Evolutionary conservation across 2,113 vertebrate species (phyloP), one percentile per base, ranked within the genome.

Genomic region (Microcebus tavaratra): DNA sequence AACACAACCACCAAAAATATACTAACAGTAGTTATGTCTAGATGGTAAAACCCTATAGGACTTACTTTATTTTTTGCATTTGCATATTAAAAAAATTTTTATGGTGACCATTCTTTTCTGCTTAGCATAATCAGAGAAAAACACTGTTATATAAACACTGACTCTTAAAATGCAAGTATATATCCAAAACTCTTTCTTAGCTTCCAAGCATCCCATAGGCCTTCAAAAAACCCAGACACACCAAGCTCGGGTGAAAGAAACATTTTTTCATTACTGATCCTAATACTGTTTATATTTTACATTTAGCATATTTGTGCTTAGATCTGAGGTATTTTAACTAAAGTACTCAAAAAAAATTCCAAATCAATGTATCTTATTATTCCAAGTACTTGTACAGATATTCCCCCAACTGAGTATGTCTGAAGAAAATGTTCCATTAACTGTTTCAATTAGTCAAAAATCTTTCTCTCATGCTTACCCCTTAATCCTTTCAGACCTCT

Each of bases 341-440:
- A 93, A 96, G 12, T 11, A 79, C 61, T 76, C 65, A 57, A 14
- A 31, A 53, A 91, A 68, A 93, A 90, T 81, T 75, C 7, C 59
- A 94, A 88, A 94, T 88, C 59, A 55, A 36, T 68, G 12, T 78
- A 76, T 76, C 12, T 86, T 39, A 76, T 67, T 72, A 90, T 86
- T 91, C 25, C 63, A 17, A 36, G 76, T 67, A n/a, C 65, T 50
- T 87, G 57, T 59, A 87, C n/a, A 90, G 63, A 92, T 61, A 65
- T 70, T 59, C 27, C 57, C 50, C 25, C 34, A 68, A 42, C 7
- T 86, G 34, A 57, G 2, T 90, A 72, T 25, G 14, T 76, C 50
- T 95, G 53, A 93, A 84, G 83, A 97, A 55, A 79, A 76, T 4
- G 39, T 48, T 57, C 48, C 23, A 90, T 15, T 83, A 67, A 76